These are phyloP conservation scores for Paragorgia papillata DNA, from an alignment of 92 coral and sea anemone genomes.

Conservation along the genomic window DNA sequence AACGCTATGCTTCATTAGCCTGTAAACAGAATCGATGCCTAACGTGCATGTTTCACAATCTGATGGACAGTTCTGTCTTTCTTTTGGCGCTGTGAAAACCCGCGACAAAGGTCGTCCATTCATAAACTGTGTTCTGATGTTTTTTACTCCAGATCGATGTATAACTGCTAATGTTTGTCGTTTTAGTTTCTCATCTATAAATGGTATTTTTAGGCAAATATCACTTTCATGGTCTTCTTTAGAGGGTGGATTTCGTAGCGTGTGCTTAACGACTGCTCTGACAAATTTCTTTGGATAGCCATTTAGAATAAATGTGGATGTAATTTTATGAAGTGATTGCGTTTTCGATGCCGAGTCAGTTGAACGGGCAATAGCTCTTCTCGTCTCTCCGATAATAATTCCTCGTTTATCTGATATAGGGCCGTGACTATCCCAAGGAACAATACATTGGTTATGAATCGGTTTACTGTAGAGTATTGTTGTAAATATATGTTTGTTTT, in stretches of 20 bases:
- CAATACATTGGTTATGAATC: too few relatives aligned
- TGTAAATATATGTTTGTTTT: too few relatives aligned
- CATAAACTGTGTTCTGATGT: conserved; percentile 22
- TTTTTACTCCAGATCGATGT: conserved; percentile 30
- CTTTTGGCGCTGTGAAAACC: conserved; percentile 36
- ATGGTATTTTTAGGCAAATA: conserved; percentile 22
- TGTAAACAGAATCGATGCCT: not conserved
- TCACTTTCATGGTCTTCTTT: conserved; percentile 15
- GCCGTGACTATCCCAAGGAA: too few relatives aligned
- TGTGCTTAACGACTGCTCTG: conserved; percentile 1
- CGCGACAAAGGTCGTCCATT: conserved; percentile 30
- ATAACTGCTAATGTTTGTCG: conserved; percentile 20
- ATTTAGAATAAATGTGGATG: not conserved
- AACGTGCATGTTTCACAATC: conserved; percentile 40
- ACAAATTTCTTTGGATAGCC: conserved; percentile 13
- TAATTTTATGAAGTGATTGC: not conserved
- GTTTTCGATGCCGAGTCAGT: conserved; percentile 8
- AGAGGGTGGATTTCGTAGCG: not conserved
- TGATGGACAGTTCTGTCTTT: conserved; percentile 3
- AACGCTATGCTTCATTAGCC: conserved; percentile 40
- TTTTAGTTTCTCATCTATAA: conserved; percentile 38
- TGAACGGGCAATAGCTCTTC: conserved; percentile 28
- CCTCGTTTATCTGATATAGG: too few relatives aligned
- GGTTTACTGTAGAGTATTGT: too few relatives aligned
- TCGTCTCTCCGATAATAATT: too few relatives aligned